Conservation (phyloP, 2,113 vertebrate species). For the Setophaga kirtlandii region DNA sequence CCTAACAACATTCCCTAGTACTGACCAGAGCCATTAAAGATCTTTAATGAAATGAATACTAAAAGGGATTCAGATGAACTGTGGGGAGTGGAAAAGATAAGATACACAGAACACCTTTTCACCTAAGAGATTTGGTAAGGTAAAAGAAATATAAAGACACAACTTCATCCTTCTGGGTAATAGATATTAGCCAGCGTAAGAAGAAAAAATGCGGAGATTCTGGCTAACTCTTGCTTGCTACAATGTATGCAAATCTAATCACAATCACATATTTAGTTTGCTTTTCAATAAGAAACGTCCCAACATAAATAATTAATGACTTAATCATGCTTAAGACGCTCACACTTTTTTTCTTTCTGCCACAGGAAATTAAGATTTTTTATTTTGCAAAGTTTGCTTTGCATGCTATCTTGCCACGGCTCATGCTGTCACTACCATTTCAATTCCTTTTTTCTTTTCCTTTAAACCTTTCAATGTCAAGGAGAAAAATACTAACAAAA, state of each 20-base stretch:
- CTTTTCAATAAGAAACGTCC: background rate
- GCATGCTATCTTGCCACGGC: background rate
- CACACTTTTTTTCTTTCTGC: background rate
- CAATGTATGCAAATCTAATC: background rate
- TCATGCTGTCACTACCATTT: background rate
- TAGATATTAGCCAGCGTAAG: background rate
- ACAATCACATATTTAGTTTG: background rate
- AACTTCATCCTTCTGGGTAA: background rate
- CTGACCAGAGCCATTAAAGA: background rate
- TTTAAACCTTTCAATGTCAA: background rate
- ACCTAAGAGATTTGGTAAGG: background rate
- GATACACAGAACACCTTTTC: background rate
- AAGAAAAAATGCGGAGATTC: background rate
- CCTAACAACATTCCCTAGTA: background rate
- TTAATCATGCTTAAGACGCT: background rate
- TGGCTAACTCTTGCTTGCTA: background rate
- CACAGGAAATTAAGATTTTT: background rate
- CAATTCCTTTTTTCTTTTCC: background rate
- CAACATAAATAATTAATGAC: background rate
- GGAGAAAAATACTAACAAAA: background rate
- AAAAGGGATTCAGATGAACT: background rate
- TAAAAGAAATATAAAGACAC: background rate
- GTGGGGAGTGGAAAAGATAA: background rate
- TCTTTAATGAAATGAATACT: background rate
- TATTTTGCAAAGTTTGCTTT: background rate